phyloP scores from a whole-genome alignment of 2,797 vertebrate species.

The Pachyuromys duprasi region DNA sequence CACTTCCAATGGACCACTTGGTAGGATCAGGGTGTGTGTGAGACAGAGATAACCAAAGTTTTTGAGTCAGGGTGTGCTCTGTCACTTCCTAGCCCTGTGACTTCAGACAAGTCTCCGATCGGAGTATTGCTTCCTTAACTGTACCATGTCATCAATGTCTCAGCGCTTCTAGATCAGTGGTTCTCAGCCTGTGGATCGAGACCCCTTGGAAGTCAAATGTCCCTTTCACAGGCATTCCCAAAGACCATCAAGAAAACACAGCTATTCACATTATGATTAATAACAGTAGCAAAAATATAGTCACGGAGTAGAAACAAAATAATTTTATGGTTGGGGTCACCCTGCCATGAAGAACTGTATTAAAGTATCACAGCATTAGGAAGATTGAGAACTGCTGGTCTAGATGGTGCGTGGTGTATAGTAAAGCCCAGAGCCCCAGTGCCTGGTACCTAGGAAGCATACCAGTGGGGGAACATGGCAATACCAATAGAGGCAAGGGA shows the following conservation, averaged over 20 bases:
- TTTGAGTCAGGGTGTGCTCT: not conserved
- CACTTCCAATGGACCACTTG: not conserved
- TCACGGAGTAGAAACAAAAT: not conserved
- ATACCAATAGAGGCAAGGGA: not conserved
- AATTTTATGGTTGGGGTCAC: not conserved
- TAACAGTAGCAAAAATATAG: not conserved
- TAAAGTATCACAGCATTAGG: not conserved
- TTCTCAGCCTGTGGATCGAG: not conserved
- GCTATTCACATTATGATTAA: not conserved
- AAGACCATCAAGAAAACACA: not conserved
- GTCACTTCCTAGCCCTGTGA: not conserved
- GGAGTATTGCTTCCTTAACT: not conserved
- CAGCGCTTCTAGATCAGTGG: not conserved
- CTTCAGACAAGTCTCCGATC: not conserved
- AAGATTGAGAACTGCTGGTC: not conserved
- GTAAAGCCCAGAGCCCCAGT: not conserved
- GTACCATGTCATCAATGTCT: not conserved
- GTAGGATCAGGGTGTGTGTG: not conserved
- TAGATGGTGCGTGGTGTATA: not conserved
- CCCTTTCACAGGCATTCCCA: not conserved
- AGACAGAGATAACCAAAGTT: not conserved
- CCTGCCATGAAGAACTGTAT: not conserved
- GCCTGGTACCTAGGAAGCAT: not conserved
- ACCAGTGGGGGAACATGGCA: not conserved
- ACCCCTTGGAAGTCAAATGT: not conserved